phyloP scores from a whole-genome alignment of 2,888 invertebrate species.

The Chrysolina americana region DNA sequence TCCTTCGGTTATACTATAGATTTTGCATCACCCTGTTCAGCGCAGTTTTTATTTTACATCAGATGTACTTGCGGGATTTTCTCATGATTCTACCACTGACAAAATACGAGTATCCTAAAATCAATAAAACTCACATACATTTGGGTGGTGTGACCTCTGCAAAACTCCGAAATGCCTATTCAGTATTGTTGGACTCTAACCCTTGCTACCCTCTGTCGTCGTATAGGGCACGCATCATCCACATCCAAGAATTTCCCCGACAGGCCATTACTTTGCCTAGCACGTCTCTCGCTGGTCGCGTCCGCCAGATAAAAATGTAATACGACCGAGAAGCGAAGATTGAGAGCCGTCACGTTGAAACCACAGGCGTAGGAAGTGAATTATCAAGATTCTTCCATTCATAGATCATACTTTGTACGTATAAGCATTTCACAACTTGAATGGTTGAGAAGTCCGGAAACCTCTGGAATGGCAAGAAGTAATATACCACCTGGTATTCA shows the following conservation, averaged over 20 bases:
- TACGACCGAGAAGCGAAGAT: constrained; percentile 61
- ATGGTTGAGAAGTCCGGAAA: no score
- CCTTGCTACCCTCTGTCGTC: not conserved
- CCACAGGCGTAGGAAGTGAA: constrained; percentile 52
- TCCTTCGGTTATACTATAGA: no score
- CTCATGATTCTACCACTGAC: not conserved
- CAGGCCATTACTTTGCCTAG: constrained; percentile 62
- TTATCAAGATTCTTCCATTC: constrained; percentile 16
- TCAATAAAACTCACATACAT: not conserved
- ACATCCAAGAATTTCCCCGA: constrained; percentile 32
- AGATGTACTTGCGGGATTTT: no score
- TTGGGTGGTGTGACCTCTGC: not conserved
- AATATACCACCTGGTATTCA: no score
- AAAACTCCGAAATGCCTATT: not conserved
- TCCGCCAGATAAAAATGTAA: constrained; percentile 66
- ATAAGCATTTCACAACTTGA: not conserved
- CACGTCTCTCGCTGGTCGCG: constrained; percentile 63
- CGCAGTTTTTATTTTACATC: no score
- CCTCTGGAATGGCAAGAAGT: no score
- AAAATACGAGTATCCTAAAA: not conserved
- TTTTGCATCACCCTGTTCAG: no score
- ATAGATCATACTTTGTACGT: not conserved
- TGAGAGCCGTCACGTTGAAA: constrained; percentile 59
- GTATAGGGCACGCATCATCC: constrained; percentile 13
- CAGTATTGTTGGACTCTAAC: not conserved